A percentile compares a stretch with the other conserved stretches of the same genome.
Evolutionary conservation across 2,113 vertebrate species (phyloP).

Genomic region (Corydoras maculifer): DNA sequence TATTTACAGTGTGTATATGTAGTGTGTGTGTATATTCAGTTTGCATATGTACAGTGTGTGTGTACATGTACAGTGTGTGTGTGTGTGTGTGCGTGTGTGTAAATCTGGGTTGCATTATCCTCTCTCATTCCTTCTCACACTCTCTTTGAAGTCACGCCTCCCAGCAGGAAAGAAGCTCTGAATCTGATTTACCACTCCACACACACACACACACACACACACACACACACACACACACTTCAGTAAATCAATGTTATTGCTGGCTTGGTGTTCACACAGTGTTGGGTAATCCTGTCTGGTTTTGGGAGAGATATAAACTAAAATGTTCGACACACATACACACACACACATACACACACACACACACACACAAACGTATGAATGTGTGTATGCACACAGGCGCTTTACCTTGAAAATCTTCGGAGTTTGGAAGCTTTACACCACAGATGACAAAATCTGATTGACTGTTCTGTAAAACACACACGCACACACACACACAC

Average conservation of each 20-base stretch:
- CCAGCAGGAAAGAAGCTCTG: slow-evolving; percentile 44
- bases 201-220: slow-evolving; percentile 16
- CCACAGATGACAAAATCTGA: slow-evolving; percentile 95
- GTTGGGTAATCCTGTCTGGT: neutral
- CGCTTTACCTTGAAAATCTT: slow-evolving; percentile 95
- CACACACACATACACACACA: slow-evolving; percentile 7
- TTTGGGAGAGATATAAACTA: slow-evolving; percentile 4
- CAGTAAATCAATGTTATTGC: neutral
- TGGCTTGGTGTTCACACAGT: neutral
- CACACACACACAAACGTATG: slow-evolving; percentile 19
- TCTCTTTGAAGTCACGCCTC: slow-evolving; percentile 46
- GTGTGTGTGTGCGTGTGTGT: neutral
- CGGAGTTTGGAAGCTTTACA: slow-evolving; percentile 97
- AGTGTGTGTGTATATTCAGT: too few species aligned
- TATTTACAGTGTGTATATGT: too few species aligned
- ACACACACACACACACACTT: slow-evolving; percentile 6
- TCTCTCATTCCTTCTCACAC: slow-evolving; percentile 7
- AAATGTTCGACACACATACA: slow-evolving; percentile 13
- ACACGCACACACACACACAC: slow-evolving; percentile 4
- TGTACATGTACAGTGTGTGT: slow-evolving; percentile 1
- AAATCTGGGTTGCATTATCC: slow-evolving; percentile 57
- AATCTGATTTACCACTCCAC: slow-evolving; percentile 49
- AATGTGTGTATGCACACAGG: too few species aligned
- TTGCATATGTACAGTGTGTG: too few species aligned
- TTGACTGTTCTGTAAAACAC: slow-evolving; percentile 77